Conservation (phyloP, 2,797 vertebrate genomes). For the Xenentodon cancila region DNA sequence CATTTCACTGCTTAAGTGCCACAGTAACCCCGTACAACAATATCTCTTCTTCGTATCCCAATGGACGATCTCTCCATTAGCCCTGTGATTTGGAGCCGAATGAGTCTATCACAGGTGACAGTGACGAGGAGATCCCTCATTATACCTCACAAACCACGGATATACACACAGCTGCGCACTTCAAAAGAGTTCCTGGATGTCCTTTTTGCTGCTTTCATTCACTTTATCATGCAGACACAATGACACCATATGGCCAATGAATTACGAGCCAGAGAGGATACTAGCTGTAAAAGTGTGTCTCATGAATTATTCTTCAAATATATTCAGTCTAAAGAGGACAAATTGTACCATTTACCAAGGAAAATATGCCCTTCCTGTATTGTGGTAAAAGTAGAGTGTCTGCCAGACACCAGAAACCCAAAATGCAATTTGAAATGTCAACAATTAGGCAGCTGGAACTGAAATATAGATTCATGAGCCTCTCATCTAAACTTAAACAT, state of each 20-base stretch:
- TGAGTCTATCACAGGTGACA: conserved; percentile 67
- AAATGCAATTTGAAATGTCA: conserved; percentile 30
- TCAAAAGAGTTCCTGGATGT: conserved; percentile 58
- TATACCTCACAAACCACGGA: conserved; percentile 56
- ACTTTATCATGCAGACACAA: conserved; percentile 60
- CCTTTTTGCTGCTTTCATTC: conserved; percentile 49
- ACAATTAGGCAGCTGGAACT: conserved; percentile 31
- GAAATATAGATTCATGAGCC: conserved; percentile 27
- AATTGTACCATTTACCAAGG: conserved; percentile 49
- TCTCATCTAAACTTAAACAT: conserved; percentile 28
- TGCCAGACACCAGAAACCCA: conserved; percentile 22
- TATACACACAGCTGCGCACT: conserved; percentile 53
- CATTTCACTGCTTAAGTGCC: conserved; percentile 29
- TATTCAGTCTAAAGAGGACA: conserved; percentile 57
- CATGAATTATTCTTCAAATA: conserved; percentile 67
- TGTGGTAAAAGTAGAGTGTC: background rate
- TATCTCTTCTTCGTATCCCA: conserved; percentile 39
- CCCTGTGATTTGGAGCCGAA: conserved; percentile 57
- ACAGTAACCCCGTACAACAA: conserved; percentile 39
- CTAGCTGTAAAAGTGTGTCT: conserved; percentile 45
- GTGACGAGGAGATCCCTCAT: conserved; percentile 65
- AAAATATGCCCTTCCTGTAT: conserved; percentile 42
- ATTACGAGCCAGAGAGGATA: conserved; percentile 41
- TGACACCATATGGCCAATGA: conserved; percentile 56
- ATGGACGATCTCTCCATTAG: conserved; percentile 64